Base-by-base conservation (phyloP, 2,888 invertebrate species). In the Spilosoma lubricipeda region DNA sequence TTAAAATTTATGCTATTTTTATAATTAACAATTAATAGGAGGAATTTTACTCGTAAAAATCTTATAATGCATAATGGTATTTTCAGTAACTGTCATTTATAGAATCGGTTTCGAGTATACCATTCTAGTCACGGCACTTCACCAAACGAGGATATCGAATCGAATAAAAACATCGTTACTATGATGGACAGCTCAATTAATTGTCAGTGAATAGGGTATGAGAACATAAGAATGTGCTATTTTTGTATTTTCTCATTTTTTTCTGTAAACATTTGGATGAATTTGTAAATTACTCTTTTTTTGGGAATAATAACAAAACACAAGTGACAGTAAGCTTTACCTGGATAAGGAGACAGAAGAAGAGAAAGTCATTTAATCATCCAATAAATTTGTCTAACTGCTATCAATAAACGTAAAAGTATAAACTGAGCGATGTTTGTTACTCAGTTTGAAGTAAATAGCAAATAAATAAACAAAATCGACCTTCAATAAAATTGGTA, bases 181-280 rank as follows among this genome's bases (percentile, higher is more conserved):
- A 30, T 59, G 64, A 72, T 67, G 66, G 67, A 73, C 70, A 39
- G 67, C n/a, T 67, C 48, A 11, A 15, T 27, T 42, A 73, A 42
- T 63, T 63, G 30, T 67, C 20, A 66, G 56, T 56, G 27, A 23
- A 33, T 39, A 42, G 36, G 20, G 63, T 42, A 33, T 27, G 30
- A 20, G 59, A 59, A 33, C 39, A 27, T 67, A 13, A 72, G 48
- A 18, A 2, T 13, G 63, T 8, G 30, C 13, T 30, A 18, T 18
- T 63, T 30, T 1, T 63, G 30, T 59, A n/a, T 4, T 15, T 45
- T 45, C 0, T 15, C 15, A 45, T 2, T 45, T 45, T 45, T 45
- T 45, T 45, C 5, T 45, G 3, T 45, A 15, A 9, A 27, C 8
- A 45, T 30, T 45, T 45, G 13, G 15, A 45, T 52, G 33, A 68